phyloP scores from a whole-genome alignment of 2,888 invertebrate genomes.

The Volucella inflata region DNA sequence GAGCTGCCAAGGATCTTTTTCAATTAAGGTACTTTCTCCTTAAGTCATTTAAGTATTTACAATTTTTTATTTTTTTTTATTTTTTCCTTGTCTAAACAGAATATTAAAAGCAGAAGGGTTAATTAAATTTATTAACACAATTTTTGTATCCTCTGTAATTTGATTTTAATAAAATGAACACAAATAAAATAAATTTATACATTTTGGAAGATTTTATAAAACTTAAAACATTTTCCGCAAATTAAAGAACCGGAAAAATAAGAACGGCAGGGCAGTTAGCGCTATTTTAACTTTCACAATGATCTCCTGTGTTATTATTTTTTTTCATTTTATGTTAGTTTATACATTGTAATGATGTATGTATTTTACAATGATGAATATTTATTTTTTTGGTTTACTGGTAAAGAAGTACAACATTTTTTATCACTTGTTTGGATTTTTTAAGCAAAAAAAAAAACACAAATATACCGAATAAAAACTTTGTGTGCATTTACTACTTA shows the following conservation, averaged over 20 bases:
- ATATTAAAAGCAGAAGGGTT: conserved; percentile 20
- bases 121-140: conserved; percentile 23
- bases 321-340: background rate
- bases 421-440: background rate
- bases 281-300: conserved; percentile 7
- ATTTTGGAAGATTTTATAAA: background rate
- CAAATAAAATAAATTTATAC: background rate
- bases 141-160: conserved; percentile 13
- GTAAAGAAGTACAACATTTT: conserved; percentile 7
- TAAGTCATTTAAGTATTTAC: background rate
- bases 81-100: conserved; percentile 14
- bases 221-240: conserved; percentile 21
- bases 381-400: conserved; percentile 10
- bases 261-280: conserved; percentile 44
- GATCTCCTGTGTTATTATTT: conserved; percentile 20
- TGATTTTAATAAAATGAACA: background rate
- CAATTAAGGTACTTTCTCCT: background rate
- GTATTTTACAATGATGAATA: conserved; percentile 54
- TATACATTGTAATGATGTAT: conserved; percentile 24
- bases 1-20: conserved; percentile 30
- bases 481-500: conserved; percentile 51
- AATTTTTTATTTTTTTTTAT: background rate
- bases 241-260: background rate
- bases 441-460: background rate
- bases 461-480: background rate